phyloP scores from a whole-genome alignment of 2,797 vertebrate species.

The Setipinna tenuifilis region DNA sequence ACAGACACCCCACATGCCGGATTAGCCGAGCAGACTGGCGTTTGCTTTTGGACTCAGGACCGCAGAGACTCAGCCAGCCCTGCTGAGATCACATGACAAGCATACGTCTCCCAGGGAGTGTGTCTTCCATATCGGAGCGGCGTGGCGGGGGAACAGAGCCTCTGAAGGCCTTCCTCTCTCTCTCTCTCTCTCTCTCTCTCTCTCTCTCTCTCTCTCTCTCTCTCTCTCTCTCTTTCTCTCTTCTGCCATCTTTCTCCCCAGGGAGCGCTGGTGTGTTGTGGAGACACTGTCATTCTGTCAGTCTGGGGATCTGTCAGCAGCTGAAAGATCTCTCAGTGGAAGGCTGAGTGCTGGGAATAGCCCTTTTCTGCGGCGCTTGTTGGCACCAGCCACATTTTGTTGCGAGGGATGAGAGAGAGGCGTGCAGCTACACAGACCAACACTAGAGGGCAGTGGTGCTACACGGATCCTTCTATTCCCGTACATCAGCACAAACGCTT shows the following conservation, averaged over 20 bases:
- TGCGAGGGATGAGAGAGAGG: neutral
- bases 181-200: neutral
- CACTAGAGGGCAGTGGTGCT: conserved; percentile 64
- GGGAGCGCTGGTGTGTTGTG: conserved; percentile 32
- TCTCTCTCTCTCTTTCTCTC: too few relatives aligned
- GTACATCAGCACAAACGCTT: neutral
- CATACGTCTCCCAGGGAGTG: conserved; percentile 36
- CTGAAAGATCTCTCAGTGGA: conserved; percentile 51
- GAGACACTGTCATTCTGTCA: conserved; percentile 39
- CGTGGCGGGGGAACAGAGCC: conserved; percentile 15
- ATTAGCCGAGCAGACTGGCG: conserved; percentile 36
- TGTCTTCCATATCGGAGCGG: conserved; percentile 34
- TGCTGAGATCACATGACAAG: conserved; percentile 36
- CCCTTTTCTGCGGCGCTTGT: neutral
- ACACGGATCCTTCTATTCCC: neutral
- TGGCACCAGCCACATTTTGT: neutral
- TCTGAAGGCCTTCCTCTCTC: neutral
- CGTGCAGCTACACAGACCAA: conserved; percentile 50
- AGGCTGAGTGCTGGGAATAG: conserved; percentile 37
- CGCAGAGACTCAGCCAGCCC: neutral
- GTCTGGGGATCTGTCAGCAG: conserved; percentile 46
- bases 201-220: conserved; percentile 17
- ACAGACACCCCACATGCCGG: neutral
- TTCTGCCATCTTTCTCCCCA: conserved; percentile 25
- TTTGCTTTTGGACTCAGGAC: neutral